Conservation (phyloP, 2,797 vertebrate genomes). For the Cryptoblepharus egeriae region DNA sequence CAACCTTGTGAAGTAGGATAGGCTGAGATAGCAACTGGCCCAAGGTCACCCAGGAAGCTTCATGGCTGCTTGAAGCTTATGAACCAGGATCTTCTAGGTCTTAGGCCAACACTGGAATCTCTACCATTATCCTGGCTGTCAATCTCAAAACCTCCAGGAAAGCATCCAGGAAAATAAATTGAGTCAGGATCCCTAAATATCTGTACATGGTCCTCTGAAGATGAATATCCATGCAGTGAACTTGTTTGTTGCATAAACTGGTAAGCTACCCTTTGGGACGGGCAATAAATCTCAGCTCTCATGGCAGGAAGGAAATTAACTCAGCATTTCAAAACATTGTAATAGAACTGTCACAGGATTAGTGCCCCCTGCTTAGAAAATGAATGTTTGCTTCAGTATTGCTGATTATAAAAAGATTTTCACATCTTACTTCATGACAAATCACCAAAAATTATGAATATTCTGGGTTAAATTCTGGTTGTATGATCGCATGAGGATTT, state of each 20-base stretch:
- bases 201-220: not conserved
- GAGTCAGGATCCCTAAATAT: not conserved
- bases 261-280: not conserved
- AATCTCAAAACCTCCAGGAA: not conserved
- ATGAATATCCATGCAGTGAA: not conserved
- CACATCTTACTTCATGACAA: not conserved
- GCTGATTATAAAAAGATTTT: slow-evolving; percentile 8
- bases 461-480: not conserved
- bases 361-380: not conserved
- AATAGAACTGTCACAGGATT: not conserved
- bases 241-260: not conserved
- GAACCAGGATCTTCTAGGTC: too few species aligned
- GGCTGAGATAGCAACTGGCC: too few species aligned
- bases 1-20: too few species aligned
- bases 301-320: not conserved
- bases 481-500: not conserved
- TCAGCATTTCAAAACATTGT: not conserved
- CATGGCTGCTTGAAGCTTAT: too few species aligned
- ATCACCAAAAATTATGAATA: not conserved
- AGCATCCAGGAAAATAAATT: not conserved
- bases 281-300: not conserved
- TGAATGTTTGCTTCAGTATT: not conserved
- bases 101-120: too few species aligned
- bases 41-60: too few species aligned
- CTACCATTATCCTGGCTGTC: too few species aligned